Percentiles rank a stretch among this genome's conserved stretches.
phyloP scores from a whole-genome alignment of 2,797 vertebrate species.

The Cichlasoma orientale region DNA sequence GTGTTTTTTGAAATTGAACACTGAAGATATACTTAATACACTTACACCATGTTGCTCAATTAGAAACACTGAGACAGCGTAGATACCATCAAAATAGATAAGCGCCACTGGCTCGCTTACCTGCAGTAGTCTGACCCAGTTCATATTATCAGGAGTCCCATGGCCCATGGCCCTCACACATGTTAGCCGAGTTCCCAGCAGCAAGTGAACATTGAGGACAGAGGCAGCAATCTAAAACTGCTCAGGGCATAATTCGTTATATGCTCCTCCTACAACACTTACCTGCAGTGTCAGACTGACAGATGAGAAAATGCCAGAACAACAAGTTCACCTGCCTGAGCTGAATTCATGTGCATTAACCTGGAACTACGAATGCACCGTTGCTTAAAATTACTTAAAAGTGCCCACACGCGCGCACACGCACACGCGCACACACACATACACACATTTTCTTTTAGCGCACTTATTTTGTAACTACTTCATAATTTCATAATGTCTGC shows the following conservation, averaged over 20 bases:
- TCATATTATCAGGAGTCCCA: constrained; percentile 77
- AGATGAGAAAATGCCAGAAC: constrained; percentile 27
- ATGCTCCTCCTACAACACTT: constrained; percentile 67
- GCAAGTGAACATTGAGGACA: constrained; percentile 41
- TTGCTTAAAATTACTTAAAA: background rate
- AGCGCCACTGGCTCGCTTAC: constrained; percentile 68
- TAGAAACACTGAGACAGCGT: constrained; percentile 8
- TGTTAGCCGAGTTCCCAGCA: constrained; percentile 46
- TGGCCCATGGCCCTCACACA: constrained; percentile 65
- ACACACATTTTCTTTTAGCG: background rate
- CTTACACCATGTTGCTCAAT: background rate
- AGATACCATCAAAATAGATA: constrained; percentile 14
- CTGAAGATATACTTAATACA: background rate
- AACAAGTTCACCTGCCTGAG: constrained; percentile 56
- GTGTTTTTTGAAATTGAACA: background rate
- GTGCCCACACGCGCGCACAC: background rate
- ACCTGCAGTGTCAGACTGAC: constrained; percentile 27
- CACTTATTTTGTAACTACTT: constrained; percentile 4
- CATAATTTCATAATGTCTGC: background rate
- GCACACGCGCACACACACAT: too few relatives aligned
- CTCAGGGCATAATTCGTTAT: constrained; percentile 46
- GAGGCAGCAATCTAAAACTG: constrained; percentile 58
- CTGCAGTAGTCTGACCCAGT: constrained; percentile 75
- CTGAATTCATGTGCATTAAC: background rate
- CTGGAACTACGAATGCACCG: background rate